A percentile compares a stretch with the other conserved stretches of the same genome.
These are phyloP conservation scores for Mugil cephalus DNA, from an alignment of 2,113 vertebrate species.

Conservation along the genomic window DNA sequence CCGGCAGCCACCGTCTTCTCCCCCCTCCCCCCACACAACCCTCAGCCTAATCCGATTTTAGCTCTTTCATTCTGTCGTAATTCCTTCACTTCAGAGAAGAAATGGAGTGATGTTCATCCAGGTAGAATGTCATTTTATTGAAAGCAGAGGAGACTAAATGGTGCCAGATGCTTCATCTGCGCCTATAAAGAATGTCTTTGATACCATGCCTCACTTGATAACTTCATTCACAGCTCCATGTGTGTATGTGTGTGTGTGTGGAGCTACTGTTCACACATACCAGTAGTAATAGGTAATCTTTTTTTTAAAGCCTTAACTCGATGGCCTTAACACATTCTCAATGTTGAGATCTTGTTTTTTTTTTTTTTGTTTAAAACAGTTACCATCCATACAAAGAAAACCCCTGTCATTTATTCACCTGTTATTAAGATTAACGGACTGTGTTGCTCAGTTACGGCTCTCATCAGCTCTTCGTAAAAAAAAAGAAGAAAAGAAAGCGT, in stretches of 20 bases:
- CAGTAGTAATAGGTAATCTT: slow-evolving; percentile 23
- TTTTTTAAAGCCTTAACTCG: slow-evolving; percentile 65
- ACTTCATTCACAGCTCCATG: slow-evolving; percentile 48
- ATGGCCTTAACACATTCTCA: slow-evolving; percentile 60
- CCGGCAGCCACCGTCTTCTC: slow-evolving; percentile 1
- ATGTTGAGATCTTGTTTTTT: slow-evolving; percentile 25
- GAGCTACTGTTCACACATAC: slow-evolving; percentile 42
- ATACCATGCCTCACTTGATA: slow-evolving; percentile 45
- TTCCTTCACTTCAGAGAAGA: slow-evolving; percentile 11
- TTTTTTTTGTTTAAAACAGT: slow-evolving; percentile 32
- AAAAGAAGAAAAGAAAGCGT: too few species aligned
- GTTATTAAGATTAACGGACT: slow-evolving; percentile 23
- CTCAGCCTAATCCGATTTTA: slow-evolving; percentile 2
- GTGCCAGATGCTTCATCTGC: slow-evolving; percentile 50
- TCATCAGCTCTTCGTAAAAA: slow-evolving; percentile 25
- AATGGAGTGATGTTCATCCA: slow-evolving; percentile 37
- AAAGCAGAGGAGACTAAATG: slow-evolving; percentile 19
- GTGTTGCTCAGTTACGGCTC: slow-evolving; percentile 19
- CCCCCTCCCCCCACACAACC: not conserved
- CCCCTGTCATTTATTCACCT: slow-evolving; percentile 21
- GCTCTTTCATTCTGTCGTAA: not conserved
- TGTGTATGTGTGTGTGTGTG: slow-evolving; percentile 7
- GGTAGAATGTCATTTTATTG: slow-evolving; percentile 45
- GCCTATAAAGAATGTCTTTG: slow-evolving; percentile 61
- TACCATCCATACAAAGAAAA: slow-evolving; percentile 6